Evolutionary conservation across 2,888 invertebrate genomes (phyloP).

Genomic region (Neocrepidodera transversa): DNA sequence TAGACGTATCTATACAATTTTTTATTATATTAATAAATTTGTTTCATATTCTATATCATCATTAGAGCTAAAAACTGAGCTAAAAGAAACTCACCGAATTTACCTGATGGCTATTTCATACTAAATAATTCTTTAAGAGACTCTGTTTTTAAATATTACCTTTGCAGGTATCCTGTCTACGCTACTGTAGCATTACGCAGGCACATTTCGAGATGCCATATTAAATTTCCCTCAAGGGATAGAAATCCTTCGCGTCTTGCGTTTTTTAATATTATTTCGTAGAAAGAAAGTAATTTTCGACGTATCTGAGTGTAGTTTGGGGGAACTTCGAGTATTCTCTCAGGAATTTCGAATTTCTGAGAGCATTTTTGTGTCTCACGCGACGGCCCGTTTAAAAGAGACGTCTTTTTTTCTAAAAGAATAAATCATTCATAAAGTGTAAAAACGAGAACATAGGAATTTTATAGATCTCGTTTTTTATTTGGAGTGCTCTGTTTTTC

Average conservation of each 20-base stretch:
- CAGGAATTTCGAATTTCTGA: background rate
- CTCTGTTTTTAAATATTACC: too few species aligned
- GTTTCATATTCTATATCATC: too few species aligned
- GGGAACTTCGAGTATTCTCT: background rate
- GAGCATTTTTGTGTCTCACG: slow-evolving; percentile 8
- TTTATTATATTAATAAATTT: too few species aligned
- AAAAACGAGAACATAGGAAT: background rate
- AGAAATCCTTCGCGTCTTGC: background rate
- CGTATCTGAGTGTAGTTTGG: background rate
- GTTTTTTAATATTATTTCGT: background rate
- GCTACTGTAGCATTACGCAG: background rate
- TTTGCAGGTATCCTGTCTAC: too few species aligned
- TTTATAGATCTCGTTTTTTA: background rate
- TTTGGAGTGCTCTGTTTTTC: background rate
- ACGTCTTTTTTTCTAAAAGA: background rate
- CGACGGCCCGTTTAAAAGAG: background rate
- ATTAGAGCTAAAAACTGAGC: too few species aligned
- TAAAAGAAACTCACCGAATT: too few species aligned
- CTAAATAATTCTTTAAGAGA: too few species aligned
- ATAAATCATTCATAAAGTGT: background rate
- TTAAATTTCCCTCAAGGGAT: slow-evolving; percentile 11
- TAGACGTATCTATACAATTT: too few species aligned
- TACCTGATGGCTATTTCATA: too few species aligned
- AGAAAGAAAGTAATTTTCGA: slow-evolving; percentile 8
- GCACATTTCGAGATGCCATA: background rate